Base-by-base conservation (phyloP, 2,888 invertebrate species). In the Cephalotes varians region DNA sequence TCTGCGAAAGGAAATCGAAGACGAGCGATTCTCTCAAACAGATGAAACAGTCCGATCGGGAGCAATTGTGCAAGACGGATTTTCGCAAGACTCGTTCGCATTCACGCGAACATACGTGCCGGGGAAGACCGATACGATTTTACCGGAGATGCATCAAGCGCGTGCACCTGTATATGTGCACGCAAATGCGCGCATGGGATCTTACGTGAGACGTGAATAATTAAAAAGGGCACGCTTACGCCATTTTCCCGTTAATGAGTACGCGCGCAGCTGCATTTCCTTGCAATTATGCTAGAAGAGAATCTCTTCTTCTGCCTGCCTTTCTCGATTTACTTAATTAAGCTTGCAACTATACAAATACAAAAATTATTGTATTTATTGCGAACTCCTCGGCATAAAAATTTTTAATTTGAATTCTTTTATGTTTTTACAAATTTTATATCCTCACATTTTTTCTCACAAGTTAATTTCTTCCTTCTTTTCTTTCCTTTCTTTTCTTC, bases 201-300 rank as follows among this genome's bases (percentile, higher is more conserved):
- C 56, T 58, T 72, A 44, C 21, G 15, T 51, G 56, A 62, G 60
- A 62, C 37, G 83, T 69, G 81, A 51, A 79, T 84, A 84, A 88
- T 87, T 88, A 87, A 89, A 87, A 86, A 87, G 85, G 86, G 83
- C 85, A 85, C 84, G 84, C 83, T 89, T 88, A 85, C 88, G 84
- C 84, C 85, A 85, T 88, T 85, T 89, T 86, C 77, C 85, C 83
- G 77, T 86, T 82, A 84, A 88, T 77, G 83, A 88, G 79, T 85
- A 21, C 44, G 73, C 72, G 82, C 85, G 51, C 83, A 44, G 47
- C 82, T 64, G 74, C 80, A 49, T 62, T 74, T 64, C 83, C 84
- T 67, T 69, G 58, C 83, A 81, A 85, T 87, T 87, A 84, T 18
- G 67, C 47, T 28, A 25, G 12, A 25, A 25, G 49, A 37, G 80